Percentiles rank a stretch among this genome's conserved stretches.
These are phyloP conservation scores for Phalacrocorax pelagicus DNA, from an alignment of 2,113 vertebrate genomes.

Conservation along the genomic window DNA sequence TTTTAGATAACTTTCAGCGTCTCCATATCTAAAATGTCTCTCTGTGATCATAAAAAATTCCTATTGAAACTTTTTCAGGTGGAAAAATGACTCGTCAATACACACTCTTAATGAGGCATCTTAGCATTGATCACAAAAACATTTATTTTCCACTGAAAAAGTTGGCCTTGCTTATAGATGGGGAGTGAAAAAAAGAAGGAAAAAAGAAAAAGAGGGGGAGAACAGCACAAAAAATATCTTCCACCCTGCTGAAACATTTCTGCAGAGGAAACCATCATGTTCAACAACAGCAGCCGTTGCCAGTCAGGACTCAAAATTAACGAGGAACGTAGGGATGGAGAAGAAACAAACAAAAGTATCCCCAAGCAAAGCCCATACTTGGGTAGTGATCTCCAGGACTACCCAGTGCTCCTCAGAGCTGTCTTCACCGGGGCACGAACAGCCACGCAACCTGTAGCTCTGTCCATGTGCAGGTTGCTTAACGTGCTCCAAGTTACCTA, in stretches of 20 bases:
- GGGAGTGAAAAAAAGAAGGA: too few species aligned
- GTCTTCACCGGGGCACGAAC: not conserved
- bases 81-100: not conserved
- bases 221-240: not conserved
- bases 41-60: not conserved
- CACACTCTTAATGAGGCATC: not conserved
- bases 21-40: not conserved
- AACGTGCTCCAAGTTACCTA: not conserved
- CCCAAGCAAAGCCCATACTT: not conserved
- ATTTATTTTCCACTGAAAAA: not conserved
- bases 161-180: not conserved
- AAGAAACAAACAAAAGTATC: not conserved
- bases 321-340: not conserved
- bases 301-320: not conserved
- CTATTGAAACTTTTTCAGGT: not conserved
- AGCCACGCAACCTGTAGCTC: not conserved
- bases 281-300: not conserved
- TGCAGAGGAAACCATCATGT: not conserved
- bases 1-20: not conserved
- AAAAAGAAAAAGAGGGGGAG: not conserved
- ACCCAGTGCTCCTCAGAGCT: rapidly evolving
- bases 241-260: not conserved
- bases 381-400: not conserved
- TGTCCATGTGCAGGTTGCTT: not conserved
- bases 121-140: not conserved